phyloP scores from a whole-genome alignment of 1,140 invertebrate species.

The Macrostomum lignano region DNA sequence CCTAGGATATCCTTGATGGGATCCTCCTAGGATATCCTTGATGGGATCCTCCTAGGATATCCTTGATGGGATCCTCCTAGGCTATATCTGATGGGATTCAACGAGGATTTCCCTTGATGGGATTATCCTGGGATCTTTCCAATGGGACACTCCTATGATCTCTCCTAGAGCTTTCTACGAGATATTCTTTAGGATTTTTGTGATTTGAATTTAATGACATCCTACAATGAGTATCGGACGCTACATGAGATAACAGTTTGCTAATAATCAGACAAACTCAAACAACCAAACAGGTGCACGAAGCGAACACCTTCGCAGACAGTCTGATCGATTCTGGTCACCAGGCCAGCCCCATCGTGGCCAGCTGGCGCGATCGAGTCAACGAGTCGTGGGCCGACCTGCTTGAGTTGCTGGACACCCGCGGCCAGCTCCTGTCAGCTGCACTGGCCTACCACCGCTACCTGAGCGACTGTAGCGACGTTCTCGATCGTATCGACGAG shows the following conservation, averaged over 20 bases:
- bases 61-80: too few species aligned
- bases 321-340: conserved; percentile 59
- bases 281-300: conserved; percentile 50
- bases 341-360: conserved; percentile 82
- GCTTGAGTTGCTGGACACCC: conserved; percentile 80
- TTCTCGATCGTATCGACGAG: conserved; percentile 19
- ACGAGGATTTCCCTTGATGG: too few species aligned
- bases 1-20: too few species aligned
- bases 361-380: conserved; percentile 89
- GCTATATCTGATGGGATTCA: too few species aligned
- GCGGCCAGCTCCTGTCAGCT: conserved; percentile 76
- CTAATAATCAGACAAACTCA: conserved; percentile 79
- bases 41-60: too few species aligned
- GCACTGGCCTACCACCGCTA: conserved; percentile 91
- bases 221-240: too few species aligned
- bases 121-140: too few species aligned
- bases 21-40: too few species aligned
- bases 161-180: too few species aligned
- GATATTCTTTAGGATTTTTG: too few species aligned
- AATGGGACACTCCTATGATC: too few species aligned
- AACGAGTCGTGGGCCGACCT: conserved; percentile 97
- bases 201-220: too few species aligned
- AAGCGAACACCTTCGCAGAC: conserved; percentile 54
- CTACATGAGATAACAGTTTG: conserved; percentile 90
- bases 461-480: conserved; percentile 83